Base-by-base conservation (phyloP, 2,888 invertebrate species). In the Noctua pronuba region DNA sequence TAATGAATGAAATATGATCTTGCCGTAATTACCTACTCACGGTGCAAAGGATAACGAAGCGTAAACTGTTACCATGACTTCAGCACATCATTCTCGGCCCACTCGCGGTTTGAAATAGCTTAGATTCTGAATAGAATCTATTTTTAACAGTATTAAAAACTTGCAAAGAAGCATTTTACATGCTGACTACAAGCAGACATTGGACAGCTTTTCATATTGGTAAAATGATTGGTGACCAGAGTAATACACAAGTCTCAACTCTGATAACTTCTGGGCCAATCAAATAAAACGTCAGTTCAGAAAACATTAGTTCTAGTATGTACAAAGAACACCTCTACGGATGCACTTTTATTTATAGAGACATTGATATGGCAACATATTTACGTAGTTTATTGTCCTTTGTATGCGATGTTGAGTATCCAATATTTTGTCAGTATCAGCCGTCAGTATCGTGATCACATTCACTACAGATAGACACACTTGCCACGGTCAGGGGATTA, bases 401-500 rank as follows among this genome's bases (percentile, higher is more conserved):
- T 52, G 41, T 41, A 13, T 18, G 11, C 31, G 13, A 58, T 28
- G 8, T 18, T 28, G 31, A n/a, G n/a, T 31, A 31, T 21, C 18
- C n/a, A 38, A 52, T 35, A 35, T 79, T 67, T 65, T 16, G 46
- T 60, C 16, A 16, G 11, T 62, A 70, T 35, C 74, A 81, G 13
- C 16, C 28, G n/a, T n/a, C 41, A 4, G 55, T 6, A 28, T 31
- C 72, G 69, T 82, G 83, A 62, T 66, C 75, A 66, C 52, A 41
- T 77, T 83, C 62, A 24, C 55, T 64, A 16, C 28, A 66, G 31
- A 35, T 24, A 18, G 52, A 64, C 35, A 38, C n/a, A n/a, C 18
- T 38, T 11, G 31, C n/a, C 60, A 77, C 10, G 68, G 73, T 73
- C 64, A 38, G 11, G 11, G 24, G 21, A 72, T 85, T 71, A 68